Evolutionary conservation across 2,888 invertebrate genomes (phyloP).

Genomic region (Rhodophaea formosa): DNA sequence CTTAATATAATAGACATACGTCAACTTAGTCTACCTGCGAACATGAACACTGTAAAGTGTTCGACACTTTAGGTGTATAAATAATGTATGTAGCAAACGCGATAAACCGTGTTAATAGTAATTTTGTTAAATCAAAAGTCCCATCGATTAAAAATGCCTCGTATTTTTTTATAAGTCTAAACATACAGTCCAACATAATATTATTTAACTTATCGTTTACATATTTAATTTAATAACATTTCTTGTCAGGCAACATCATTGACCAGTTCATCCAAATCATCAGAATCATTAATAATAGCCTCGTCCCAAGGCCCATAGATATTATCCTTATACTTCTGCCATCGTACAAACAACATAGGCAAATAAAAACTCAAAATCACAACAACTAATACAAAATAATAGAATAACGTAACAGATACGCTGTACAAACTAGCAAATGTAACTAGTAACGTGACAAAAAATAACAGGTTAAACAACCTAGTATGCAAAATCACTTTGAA

Average conservation of each 20-base stretch:
- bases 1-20: too few relatives aligned
- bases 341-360: constrained; percentile 87
- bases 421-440: constrained; percentile 76
- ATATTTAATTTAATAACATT: not conserved
- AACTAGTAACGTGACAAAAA: constrained; percentile 72
- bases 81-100: too few relatives aligned
- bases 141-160: too few relatives aligned
- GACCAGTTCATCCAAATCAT: constrained; percentile 70
- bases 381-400: constrained; percentile 82
- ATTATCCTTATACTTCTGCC: constrained; percentile 92
- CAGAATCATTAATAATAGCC: constrained; percentile 87
- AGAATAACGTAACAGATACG: constrained; percentile 80
- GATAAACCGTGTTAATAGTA: too few relatives aligned
- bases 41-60: too few relatives aligned
- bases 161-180: too few relatives aligned
- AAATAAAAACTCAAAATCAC: constrained; percentile 86
- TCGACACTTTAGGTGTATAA: too few relatives aligned
- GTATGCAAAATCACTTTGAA: constrained; percentile 83
- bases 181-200: too few relatives aligned
- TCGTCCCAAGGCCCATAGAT: constrained; percentile 99
- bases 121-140: too few relatives aligned
- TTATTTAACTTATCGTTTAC: not conserved
- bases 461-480: constrained; percentile 75
- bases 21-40: too few relatives aligned
- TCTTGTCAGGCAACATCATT: constrained; percentile 26